These are phyloP conservation scores for Vollenhovia emeryi DNA, from an alignment of 1,140 invertebrate genomes.

Conservation along the genomic window DNA sequence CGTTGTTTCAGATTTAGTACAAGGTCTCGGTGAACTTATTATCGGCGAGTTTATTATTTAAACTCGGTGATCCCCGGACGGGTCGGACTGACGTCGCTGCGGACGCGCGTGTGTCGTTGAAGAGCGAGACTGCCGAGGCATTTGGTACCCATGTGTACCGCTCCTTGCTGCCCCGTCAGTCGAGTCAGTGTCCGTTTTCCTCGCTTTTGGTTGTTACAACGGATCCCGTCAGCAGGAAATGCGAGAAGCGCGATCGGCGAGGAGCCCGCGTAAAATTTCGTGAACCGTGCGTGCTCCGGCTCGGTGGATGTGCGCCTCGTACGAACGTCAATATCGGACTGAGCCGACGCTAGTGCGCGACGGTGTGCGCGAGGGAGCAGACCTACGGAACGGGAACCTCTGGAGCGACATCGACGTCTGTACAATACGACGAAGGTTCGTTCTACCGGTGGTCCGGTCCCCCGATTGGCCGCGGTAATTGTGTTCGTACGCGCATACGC, in stretches of 20 bases:
- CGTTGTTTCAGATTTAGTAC: not conserved
- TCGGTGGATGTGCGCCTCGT: conserved; percentile 70
- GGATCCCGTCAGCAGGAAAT: conserved; percentile 2
- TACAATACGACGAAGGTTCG: conserved; percentile 58
- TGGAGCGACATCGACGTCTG: conserved; percentile 63
- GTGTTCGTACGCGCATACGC: conserved; percentile 62
- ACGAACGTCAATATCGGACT: conserved; percentile 80
- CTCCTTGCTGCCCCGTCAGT: conserved; percentile 20
- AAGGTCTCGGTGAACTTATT: not conserved
- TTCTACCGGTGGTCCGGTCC: conserved; percentile 50
- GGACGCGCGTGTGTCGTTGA: conserved; percentile 50
- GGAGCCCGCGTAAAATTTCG: conserved; percentile 53
- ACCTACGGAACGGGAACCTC: conserved; percentile 59
- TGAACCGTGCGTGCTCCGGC: not conserved
- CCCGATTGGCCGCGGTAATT: conserved; percentile 68
- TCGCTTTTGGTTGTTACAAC: not conserved
- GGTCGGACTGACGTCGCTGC: conserved; percentile 76
- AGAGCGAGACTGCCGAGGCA: conserved; percentile 47
- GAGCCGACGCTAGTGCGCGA: conserved; percentile 71
- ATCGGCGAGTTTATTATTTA: conserved; percentile 76
- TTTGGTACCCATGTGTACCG: conserved; percentile 83
- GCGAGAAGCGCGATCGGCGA: conserved; percentile 4
- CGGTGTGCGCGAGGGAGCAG: conserved; percentile 68
- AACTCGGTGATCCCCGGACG: conserved; percentile 80
- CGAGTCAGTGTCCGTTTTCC: not conserved